A percentile compares a stretch with the other conserved stretches of the same genome.
Conservation (phyloP, 2,797 vertebrate genomes). For the Loris lydekkerianus region DNA sequence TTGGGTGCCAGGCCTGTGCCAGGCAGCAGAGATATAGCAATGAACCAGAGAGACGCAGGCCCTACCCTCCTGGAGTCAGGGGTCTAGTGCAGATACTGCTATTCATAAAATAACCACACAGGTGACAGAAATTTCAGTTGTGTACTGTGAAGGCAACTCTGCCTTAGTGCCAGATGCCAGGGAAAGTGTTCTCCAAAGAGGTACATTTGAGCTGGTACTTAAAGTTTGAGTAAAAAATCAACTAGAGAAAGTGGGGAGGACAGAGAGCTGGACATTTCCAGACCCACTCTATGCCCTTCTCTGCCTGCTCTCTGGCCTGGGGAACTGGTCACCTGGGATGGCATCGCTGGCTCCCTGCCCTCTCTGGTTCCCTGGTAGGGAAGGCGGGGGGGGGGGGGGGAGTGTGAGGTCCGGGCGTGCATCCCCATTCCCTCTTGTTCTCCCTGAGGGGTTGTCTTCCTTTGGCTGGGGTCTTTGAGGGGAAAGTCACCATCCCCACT, state of each 20-base stretch:
- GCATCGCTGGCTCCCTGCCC: no score
- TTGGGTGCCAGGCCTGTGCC: not conserved
- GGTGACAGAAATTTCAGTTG: not conserved
- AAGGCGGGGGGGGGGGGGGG: not conserved
- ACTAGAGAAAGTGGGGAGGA: not conserved
- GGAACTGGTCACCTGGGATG: not conserved
- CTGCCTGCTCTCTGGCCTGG: not conserved
- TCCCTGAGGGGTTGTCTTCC: not conserved
- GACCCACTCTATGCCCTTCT: not conserved
- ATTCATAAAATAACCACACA: not conserved
- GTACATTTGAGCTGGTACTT: not conserved
- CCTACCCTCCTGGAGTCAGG: not conserved
- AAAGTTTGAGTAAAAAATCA: conserved; percentile 13
- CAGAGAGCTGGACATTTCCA: not conserved
- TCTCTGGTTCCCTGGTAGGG: not conserved
- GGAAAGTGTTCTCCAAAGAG: not conserved
- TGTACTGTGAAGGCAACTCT: not conserved
- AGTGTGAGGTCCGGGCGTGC: not conserved
- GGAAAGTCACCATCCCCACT: not conserved
- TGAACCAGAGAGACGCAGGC: not conserved
- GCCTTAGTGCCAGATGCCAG: not conserved
- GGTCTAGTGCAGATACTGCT: not conserved
- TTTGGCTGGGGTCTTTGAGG: not conserved
- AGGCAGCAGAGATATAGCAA: not conserved
- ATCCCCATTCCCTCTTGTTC: not conserved